Conservation (phyloP, 2,888 invertebrate species). For the Diadegma fenestrale region DNA sequence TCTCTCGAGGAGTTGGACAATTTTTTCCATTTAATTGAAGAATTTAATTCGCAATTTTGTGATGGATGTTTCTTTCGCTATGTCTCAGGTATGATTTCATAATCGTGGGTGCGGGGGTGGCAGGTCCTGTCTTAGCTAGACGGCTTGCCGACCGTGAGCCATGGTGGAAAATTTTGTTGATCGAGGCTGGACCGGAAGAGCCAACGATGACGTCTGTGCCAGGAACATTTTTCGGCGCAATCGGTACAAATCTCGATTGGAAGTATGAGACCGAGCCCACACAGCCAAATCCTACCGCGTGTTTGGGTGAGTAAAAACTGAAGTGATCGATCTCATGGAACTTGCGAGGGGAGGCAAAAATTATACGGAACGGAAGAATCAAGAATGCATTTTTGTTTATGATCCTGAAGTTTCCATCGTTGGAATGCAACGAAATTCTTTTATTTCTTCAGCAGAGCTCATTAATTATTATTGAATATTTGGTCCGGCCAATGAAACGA, state of each 20-base stretch:
- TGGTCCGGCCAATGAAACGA: no score
- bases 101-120: conserved; percentile 85
- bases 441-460: no score
- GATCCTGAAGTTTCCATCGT: no score
- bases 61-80: background rate
- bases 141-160: conserved; percentile 85
- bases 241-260: conserved; percentile 85
- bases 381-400: background rate
- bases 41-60: background rate
- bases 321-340: no score
- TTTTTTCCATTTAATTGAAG: no score
- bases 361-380: no score
- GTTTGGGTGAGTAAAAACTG: conserved; percentile 76
- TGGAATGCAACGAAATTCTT: no score
- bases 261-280: conserved; percentile 86
- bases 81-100: conserved; percentile 84
- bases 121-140: conserved; percentile 85
- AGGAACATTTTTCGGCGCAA: conserved; percentile 82
- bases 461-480: no score
- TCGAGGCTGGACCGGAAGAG: conserved; percentile 85
- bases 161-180: conserved; percentile 83
- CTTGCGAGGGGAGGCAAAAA: no score
- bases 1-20: background rate
- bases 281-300: conserved; percentile 81
- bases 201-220: conserved; percentile 84